Percentiles rank a stretch among this genome's conserved stretches.
Conservation (phyloP, 1,140 invertebrate genomes). For the Drosophila ficusphila region DNA sequence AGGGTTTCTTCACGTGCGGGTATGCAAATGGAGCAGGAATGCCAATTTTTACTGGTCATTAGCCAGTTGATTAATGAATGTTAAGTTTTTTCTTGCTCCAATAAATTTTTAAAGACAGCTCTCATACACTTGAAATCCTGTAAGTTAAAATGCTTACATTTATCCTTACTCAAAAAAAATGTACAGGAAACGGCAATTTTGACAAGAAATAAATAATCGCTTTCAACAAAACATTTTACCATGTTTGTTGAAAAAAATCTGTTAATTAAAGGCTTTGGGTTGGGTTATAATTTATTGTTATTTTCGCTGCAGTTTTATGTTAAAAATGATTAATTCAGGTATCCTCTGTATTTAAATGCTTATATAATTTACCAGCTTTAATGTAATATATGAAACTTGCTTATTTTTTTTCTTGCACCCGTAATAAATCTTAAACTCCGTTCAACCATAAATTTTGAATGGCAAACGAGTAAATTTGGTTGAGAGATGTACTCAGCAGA, state of each 20-base stretch:
- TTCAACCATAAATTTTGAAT: conserved; percentile 27
- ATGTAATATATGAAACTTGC: conserved; percentile 22
- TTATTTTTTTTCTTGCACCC: conserved; percentile 20
- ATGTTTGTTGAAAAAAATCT: neutral
- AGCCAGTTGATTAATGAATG: conserved; percentile 1
- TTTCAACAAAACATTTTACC: too few relatives aligned
- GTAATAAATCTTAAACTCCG: conserved; percentile 30
- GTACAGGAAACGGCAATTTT: neutral
- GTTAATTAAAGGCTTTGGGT: neutral
- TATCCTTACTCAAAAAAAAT: too few relatives aligned
- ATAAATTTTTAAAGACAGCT: too few relatives aligned
- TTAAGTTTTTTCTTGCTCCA: too few relatives aligned
- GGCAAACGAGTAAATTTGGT: conserved; percentile 24
- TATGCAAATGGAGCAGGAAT: conserved; percentile 1
- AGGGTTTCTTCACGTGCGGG: neutral
- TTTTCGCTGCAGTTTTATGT: neutral
- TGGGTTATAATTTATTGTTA: neutral
- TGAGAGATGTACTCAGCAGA: conserved; percentile 22
- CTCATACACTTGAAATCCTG: too few relatives aligned
- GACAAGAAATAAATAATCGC: too few relatives aligned
- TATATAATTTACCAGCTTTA: conserved; percentile 8
- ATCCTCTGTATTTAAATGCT: neutral
- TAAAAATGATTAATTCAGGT: neutral
- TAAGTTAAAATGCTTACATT: too few relatives aligned
- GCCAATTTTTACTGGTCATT: conserved; percentile 3